Evolutionary conservation across 2,888 invertebrate genomes (phyloP).

Genomic region (Oscheius sp.): DNA sequence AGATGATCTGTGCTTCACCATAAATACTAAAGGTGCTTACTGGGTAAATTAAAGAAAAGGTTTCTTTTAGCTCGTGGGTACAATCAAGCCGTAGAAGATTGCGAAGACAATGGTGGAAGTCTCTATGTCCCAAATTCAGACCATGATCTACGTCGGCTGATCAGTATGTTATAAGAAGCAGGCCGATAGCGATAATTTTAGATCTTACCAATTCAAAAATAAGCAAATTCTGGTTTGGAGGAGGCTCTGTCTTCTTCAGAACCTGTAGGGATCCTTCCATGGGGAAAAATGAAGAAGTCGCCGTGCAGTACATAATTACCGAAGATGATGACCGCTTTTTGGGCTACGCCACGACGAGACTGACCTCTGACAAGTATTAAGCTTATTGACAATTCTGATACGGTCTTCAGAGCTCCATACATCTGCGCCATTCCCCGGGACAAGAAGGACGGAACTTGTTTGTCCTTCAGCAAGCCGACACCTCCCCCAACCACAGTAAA

Average conservation of each 20-base stretch:
- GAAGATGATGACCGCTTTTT: neutral
- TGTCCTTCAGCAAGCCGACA: too few species aligned
- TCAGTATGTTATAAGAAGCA: neutral
- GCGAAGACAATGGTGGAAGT: neutral
- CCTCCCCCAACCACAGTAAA: too few species aligned
- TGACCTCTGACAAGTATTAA: neutral
- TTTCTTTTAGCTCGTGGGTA: too few species aligned
- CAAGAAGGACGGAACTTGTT: too few species aligned
- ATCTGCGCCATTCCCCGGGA: too few species aligned
- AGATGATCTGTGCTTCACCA: neutral
- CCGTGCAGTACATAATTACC: neutral
- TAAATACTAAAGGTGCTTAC: too few species aligned
- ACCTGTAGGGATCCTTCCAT: neutral
- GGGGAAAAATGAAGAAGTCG: too few species aligned
- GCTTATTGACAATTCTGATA: too few species aligned
- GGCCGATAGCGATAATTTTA: neutral
- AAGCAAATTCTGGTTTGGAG: constrained; percentile 7
- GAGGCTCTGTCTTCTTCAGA: constrained; percentile 4
- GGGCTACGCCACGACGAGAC: neutral
- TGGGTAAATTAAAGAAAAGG: too few species aligned
- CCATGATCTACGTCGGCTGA: neutral
- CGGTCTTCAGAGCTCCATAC: too few species aligned
- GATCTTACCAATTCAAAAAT: constrained; percentile 1
- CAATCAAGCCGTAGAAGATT: neutral
- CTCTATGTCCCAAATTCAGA: neutral